Conservation (phyloP, 1,140 invertebrate genomes). For the Drosophila pruinosa region DNA sequence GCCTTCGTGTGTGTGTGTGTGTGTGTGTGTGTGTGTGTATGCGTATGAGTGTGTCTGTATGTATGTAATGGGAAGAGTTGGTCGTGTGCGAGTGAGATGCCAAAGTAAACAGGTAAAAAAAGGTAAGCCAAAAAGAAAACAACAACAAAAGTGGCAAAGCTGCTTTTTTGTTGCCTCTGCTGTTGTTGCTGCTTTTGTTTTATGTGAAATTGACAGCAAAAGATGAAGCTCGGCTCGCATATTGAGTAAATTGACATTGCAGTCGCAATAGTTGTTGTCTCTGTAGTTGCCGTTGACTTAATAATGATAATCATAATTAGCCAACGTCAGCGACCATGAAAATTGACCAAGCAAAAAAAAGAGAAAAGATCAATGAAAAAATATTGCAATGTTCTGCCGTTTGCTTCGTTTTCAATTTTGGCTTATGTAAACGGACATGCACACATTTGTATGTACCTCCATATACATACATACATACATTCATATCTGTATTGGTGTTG, state of each 20-base stretch:
- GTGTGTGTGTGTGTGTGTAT: conserved; percentile 22
- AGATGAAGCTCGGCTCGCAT: conserved; percentile 17
- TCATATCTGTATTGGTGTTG: conserved; percentile 1
- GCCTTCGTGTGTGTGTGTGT: not conserved
- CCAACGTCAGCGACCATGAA: conserved; percentile 40
- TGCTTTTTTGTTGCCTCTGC: conserved; percentile 66
- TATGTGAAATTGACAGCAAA: conserved; percentile 35
- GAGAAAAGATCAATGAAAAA: conserved; percentile 31
- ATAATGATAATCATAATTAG: conserved; percentile 44
- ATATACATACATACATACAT: not conserved
- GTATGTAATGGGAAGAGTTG: conserved; percentile 42
- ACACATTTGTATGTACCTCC: no score
- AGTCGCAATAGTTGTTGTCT: not conserved
- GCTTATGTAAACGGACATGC: conserved; percentile 21
- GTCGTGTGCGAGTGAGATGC: conserved; percentile 53
- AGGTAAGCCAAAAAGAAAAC: conserved; percentile 64
- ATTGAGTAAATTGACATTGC: conserved; percentile 48
- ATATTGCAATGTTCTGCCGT: conserved; percentile 8
- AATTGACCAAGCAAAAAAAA: conserved; percentile 2
- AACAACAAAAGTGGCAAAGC: conserved; percentile 50
- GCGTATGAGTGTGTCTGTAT: conserved; percentile 34
- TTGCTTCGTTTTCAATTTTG: conserved; percentile 29
- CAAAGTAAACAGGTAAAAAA: conserved; percentile 68
- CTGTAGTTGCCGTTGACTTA: not conserved
- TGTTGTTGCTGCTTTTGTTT: conserved; percentile 31